phyloP scores from a whole-genome alignment of 2,113 vertebrate species.

The Mus spicilegus region DNA sequence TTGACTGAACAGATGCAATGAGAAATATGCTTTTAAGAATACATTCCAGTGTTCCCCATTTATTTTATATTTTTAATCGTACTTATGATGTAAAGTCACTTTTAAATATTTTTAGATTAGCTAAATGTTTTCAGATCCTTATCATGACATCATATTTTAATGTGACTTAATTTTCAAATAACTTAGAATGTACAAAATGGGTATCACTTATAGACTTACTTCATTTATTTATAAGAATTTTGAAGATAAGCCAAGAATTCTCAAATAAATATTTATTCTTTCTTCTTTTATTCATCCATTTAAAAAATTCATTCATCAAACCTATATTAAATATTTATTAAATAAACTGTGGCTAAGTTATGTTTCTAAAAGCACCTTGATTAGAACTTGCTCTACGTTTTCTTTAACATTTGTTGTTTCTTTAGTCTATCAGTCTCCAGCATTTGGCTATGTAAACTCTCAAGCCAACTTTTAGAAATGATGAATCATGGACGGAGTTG shows the following conservation, averaged over 20 bases:
- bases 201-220: neutral
- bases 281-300: slow-evolving; percentile 40
- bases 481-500: neutral
- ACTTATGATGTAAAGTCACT: slow-evolving; percentile 4
- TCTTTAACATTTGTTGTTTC: slow-evolving; percentile 13
- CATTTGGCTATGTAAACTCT: neutral
- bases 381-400: slow-evolving; percentile 42
- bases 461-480: slow-evolving; percentile 44
- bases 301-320: slow-evolving; percentile 70
- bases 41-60: neutral
- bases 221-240: slow-evolving; percentile 24
- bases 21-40: slow-evolving; percentile 10
- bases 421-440: slow-evolving; percentile 27
- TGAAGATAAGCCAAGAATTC: slow-evolving; percentile 70
- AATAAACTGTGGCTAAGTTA: slow-evolving; percentile 57
- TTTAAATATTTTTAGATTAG: slow-evolving; percentile 7
- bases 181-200: neutral
- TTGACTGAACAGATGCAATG: neutral
- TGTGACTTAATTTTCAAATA: slow-evolving; percentile 19
- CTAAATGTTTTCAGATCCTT: neutral
- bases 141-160: neutral
- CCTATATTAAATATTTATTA: slow-evolving; percentile 65
- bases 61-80: neutral
- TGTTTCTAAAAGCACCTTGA: slow-evolving; percentile 45
- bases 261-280: slow-evolving; percentile 54